These are phyloP conservation scores for Trogon melanurus DNA, from an alignment of 2,113 vertebrate species.

Conservation along the genomic window DNA sequence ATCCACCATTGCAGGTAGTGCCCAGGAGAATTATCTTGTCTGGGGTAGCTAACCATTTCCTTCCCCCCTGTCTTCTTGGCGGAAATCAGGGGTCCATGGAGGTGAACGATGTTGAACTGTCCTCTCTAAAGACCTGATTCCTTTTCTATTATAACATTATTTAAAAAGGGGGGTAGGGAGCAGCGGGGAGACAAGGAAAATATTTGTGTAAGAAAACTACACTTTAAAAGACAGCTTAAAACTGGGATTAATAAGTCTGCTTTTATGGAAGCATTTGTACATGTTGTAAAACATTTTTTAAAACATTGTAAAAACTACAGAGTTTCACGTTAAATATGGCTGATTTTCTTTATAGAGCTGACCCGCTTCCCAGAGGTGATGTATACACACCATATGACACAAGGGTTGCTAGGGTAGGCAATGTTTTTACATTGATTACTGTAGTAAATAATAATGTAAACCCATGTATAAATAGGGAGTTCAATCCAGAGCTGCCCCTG, in stretches of 20 bases:
- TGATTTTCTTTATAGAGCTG: slow-evolving; percentile 71
- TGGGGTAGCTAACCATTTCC: accelerated
- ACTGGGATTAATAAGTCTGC: slow-evolving; percentile 70
- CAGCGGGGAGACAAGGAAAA: slow-evolving; percentile 56
- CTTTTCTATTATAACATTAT: slow-evolving; percentile 27
- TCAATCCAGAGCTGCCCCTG: slow-evolving; percentile 50
- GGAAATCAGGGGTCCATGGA: accelerated
- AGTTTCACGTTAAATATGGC: slow-evolving; percentile 65
- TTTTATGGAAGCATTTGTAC: slow-evolving; percentile 75
- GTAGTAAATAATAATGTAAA: slow-evolving; percentile 75
- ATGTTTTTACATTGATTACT: slow-evolving; percentile 72
- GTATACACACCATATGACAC: slow-evolving; percentile 67
- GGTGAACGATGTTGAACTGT: not conserved
- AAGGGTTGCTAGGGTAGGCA: slow-evolving; percentile 63
- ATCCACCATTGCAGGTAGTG: not conserved
- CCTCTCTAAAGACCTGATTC: not conserved
- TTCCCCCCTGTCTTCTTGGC: not conserved
- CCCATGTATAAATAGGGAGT: slow-evolving; percentile 59
- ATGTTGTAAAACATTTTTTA: slow-evolving; percentile 74
- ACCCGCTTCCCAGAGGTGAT: slow-evolving; percentile 71
- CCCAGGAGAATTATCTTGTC: not conserved
- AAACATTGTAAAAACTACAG: slow-evolving; percentile 73
- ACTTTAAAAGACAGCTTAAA: slow-evolving; percentile 69
- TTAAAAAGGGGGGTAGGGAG: not conserved
- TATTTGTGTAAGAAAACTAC: slow-evolving; percentile 67